phyloP scores from a whole-genome alignment of 2,113 vertebrate species.

The Tupaia tana region DNA sequence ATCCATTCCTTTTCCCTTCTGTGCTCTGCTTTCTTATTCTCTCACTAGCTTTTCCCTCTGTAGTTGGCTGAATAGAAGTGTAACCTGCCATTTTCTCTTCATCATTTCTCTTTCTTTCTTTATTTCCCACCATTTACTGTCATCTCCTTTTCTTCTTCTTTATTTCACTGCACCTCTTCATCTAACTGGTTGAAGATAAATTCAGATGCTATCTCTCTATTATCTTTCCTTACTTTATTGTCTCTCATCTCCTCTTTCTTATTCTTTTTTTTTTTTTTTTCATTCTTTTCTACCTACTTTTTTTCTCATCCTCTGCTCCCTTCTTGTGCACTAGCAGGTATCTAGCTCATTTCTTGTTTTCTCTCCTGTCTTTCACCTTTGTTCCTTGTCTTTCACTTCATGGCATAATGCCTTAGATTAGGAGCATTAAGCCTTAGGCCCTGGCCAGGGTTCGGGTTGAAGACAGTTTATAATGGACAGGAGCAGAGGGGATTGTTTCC shows the following conservation, averaged over 20 bases:
- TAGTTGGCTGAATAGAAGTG: constrained; percentile 33
- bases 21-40: background rate
- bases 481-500: background rate
- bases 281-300: background rate
- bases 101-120: background rate
- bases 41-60: background rate
- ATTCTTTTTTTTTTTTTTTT: background rate
- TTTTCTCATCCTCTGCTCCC: background rate
- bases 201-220: background rate
- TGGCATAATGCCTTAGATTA: background rate
- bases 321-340: background rate
- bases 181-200: constrained; percentile 20
- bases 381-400: constrained; percentile 26
- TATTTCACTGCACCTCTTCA: background rate
- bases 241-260: background rate
- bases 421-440: background rate
- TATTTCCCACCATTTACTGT: background rate
- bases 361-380: background rate
- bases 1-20: background rate
- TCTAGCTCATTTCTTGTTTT: background rate
- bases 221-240: background rate
- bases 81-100: background rate
- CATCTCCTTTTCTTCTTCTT: constrained; percentile 1
- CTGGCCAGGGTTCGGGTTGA: background rate
- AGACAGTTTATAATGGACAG: constrained; percentile 35